These are phyloP conservation scores for Manis pentadactyla DNA, from an alignment of 2,797 vertebrate species.

Conservation along the genomic window DNA sequence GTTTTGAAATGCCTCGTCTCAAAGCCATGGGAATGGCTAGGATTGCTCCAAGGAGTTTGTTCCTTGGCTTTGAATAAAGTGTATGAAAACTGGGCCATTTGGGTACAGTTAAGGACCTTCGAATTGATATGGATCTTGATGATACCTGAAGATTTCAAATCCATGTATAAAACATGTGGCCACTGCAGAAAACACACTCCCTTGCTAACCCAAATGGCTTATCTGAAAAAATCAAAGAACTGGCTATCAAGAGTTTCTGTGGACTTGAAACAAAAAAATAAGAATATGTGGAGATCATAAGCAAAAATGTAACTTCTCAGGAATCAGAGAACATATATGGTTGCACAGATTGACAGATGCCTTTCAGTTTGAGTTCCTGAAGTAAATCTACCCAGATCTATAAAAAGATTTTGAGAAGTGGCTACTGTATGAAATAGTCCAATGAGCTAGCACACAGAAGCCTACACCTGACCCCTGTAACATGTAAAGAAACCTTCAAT, in stretches of 20 bases:
- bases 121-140: background rate
- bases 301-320: background rate
- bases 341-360: background rate
- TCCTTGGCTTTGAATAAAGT: background rate
- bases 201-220: background rate
- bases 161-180: background rate
- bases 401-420: background rate
- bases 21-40: background rate
- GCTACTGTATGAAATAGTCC: background rate
- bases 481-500: background rate
- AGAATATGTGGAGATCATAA: background rate
- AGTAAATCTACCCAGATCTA: background rate
- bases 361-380: background rate
- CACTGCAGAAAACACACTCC: background rate
- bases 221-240: background rate
- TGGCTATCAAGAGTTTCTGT: background rate
- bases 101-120: background rate
- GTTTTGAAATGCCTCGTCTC: background rate
- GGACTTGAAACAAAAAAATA: background rate
- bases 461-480: background rate
- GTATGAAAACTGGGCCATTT: background rate
- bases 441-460: background rate
- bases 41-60: background rate
- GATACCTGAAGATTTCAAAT: conserved; percentile 15
- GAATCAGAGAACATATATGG: background rate